These are phyloP conservation scores for Lasioglossum zephyrum DNA, from an alignment of 2,888 invertebrate species.

Conservation along the genomic window DNA sequence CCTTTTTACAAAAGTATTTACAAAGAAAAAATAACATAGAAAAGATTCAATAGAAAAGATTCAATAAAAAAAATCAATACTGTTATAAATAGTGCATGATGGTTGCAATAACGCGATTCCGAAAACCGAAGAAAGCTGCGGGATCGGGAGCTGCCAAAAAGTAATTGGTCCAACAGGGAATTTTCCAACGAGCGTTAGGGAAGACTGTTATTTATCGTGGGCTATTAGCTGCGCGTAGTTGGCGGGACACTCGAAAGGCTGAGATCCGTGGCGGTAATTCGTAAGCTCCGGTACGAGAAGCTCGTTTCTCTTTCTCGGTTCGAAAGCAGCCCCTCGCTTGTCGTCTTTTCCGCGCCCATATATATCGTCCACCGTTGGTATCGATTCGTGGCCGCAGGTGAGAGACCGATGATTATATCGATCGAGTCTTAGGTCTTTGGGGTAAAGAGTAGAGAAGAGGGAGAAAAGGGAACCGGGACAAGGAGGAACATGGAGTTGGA, in stretches of 20 bases:
- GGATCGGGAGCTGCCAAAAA: not conserved
- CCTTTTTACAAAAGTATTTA: too few relatives aligned
- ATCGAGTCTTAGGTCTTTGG: constrained; percentile 73
- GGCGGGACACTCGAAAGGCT: constrained; percentile 19
- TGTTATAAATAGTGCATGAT: too few relatives aligned
- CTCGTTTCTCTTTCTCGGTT: constrained; percentile 19
- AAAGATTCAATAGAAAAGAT: too few relatives aligned
- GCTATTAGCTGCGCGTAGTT: not conserved
- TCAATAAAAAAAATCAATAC: too few relatives aligned
- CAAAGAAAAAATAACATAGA: too few relatives aligned
- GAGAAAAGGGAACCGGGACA: constrained; percentile 49
- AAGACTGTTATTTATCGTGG: not conserved
- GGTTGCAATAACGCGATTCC: not conserved
- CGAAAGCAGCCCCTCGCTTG: constrained; percentile 15
- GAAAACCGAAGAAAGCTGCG: not conserved
- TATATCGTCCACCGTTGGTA: constrained; percentile 43
- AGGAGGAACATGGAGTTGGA: not conserved
- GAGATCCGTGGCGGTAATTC: constrained; percentile 28
- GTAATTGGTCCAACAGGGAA: not conserved
- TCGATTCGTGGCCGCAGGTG: constrained; percentile 77
- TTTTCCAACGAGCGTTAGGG: not conserved
- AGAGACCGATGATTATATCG: constrained; percentile 83
- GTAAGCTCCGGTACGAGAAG: constrained; percentile 13
- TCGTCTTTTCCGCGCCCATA: constrained; percentile 58
- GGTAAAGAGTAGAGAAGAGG: constrained; percentile 43